Conservation (phyloP, 2,113 vertebrate species). For the Polyodon spathula region DNA sequence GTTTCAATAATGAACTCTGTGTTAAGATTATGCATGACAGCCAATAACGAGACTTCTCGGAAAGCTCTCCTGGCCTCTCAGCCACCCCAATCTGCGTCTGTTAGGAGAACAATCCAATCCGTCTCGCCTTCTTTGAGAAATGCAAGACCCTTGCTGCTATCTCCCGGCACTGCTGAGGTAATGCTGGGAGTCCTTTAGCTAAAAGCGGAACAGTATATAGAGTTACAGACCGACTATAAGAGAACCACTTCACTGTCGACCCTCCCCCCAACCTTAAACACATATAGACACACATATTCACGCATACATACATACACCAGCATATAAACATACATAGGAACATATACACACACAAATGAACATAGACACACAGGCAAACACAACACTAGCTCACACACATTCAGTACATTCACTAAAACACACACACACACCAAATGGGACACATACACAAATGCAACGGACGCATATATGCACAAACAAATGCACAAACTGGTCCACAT, state of each 20-base stretch:
- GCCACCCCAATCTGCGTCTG: neutral
- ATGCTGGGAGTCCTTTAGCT: slow-evolving; percentile 26
- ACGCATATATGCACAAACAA: neutral
- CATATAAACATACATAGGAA: neutral
- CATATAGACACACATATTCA: slow-evolving; percentile 5
- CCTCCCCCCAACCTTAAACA: too few species aligned
- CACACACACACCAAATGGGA: neutral
- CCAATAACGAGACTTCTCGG: slow-evolving; percentile 11
- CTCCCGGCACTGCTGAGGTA: slow-evolving; percentile 29
- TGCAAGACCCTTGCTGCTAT: slow-evolving; percentile 28
- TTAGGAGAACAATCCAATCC: slow-evolving; percentile 21
- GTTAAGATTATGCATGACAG: too few species aligned
- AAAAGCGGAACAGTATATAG: slow-evolving; percentile 8
- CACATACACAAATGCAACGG: too few species aligned
- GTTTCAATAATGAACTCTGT: slow-evolving; percentile 26
- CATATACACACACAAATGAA: neutral
- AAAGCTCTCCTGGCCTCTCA: slow-evolving; percentile 12
- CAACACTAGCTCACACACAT: neutral
- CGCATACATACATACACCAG: neutral
- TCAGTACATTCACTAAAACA: slow-evolving; percentile 18
- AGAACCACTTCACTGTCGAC: neutral
- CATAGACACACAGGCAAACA: neutral
- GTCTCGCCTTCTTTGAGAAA: slow-evolving; percentile 32
- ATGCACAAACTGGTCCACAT: neutral
- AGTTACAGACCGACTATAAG: neutral